Base-by-base conservation (phyloP, 1,140 invertebrate genomes). In the Drosophila nigromelanica region DNA sequence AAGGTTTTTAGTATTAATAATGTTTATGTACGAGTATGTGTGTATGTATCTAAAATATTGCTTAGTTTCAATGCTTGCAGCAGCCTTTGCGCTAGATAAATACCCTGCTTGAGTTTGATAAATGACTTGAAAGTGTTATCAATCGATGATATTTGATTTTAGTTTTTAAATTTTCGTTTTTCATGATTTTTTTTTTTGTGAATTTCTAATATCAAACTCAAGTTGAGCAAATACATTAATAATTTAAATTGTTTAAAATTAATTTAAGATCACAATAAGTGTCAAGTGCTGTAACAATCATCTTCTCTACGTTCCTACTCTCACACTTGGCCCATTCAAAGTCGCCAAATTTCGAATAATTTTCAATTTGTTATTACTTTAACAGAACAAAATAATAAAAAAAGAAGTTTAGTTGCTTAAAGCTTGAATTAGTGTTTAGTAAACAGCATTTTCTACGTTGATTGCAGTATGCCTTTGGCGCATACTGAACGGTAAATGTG, bases 21-120 rank as follows among this genome's bases (percentile, higher is more conserved):
- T 67, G 30, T 51, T 48, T 14, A 51, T 51, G 48, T 51, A 15
- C 7, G n/a, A 14, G 14, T 52, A 10, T 52, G 30, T 51, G 30
- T 51, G 48, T 70, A 14, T 71, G 14, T 61, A 21, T 60, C 42
- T 45, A 78, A 72, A 69, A 73, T 83, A 86, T 73, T 80, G 63
- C 80, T 83, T 82, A 80, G 35, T 64, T 78, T 21, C 42, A 64
- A 70, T 62, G 42, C 55, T 66, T 52, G 59, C 58, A 51, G 55
- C 54, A 69, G 59, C 43, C 48, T 55, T 59, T 35, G 48, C 63
- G 42, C 71, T 45, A 42, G 15, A 66, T 14, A 39, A 75, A 52
- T 58, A 56, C 30, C 18, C 45, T 45, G 45, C 24, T 64, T 71
- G 33, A 39, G 54, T 52, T 51, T 21, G 35, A 5, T 15, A 42